Base-by-base conservation (phyloP, 2,113 vertebrate species). In the Anguilla japonica region DNA sequence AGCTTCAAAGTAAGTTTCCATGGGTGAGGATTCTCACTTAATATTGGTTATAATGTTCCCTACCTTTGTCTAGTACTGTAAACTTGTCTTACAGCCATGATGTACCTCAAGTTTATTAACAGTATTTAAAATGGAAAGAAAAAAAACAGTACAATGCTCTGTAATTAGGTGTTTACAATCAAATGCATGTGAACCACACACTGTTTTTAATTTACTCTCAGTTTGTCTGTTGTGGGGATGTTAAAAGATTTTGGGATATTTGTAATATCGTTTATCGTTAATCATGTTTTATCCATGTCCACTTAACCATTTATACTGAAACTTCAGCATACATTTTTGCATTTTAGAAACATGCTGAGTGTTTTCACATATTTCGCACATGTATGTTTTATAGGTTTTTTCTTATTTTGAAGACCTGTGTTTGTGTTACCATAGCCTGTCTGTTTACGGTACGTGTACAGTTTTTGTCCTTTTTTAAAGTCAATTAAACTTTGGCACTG, bases 291-390 rank as follows among this genome's bases (percentile, higher is more conserved):
- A 94, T 92, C 90, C 91, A 84, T 93, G 92, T 90, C 86, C 89
- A 91, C 91, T 92, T 95, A 94, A 95, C 89, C 88, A 87, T 91
- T 88, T 92, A 90, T 93, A 90, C 93, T 91, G 89, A 92, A 88
- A 82, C 26, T 87, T 63, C 90, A 87, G 92, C 91, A 87, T 86
- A 75, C 83, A 88, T 86, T 92, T 92, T 89, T 90, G 91, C 91
- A 90, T 50, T 88, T 87, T 93, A 89, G 89, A 92, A 83, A 86
- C 80, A 60, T 67, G 89, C 88, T 91, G 88, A 87, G 75, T 34
- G 56, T 75, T 87, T 85, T 92, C 43, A 60, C 18, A 92, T 56
- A 20, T 81, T 60, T 16, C 56, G 43, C 91, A 82, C 91, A 88
- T 91, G 91, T 91, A 86, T 29, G 81, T 1, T 91, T 83, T 75